Evolutionary conservation across 1,140 invertebrate species (phyloP), one percentile per base, ranked within the genome.

Genomic region (Phocides pigmalion): DNA sequence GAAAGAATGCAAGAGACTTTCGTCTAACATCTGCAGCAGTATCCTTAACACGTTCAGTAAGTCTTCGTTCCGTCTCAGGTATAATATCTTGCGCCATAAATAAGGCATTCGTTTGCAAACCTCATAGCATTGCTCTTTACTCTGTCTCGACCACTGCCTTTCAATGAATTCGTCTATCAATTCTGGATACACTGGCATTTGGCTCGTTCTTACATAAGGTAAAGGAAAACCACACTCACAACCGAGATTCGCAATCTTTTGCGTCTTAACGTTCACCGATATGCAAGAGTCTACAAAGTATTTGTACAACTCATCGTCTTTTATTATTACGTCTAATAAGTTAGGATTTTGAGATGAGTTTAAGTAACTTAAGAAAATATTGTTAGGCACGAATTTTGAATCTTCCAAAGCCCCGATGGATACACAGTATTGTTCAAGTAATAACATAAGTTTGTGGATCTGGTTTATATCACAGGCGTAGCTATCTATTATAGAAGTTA

Each of bases 101-200:
- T 92, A 93, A 28, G 93, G 93, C 87, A 94, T 92, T 66, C 89
- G 86, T 62, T 93, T 92, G 67, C 93, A 94, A 19, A 94, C 79
- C 54, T 92, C 90, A 47, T 92, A 92, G 32, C 89, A 92, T 42
- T 92, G 88, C 14, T 87, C 81, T 20, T 79, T 83, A 0, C 85
- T 87, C 41, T 87, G 81, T 54, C 71, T 85, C 6, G 79, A 84
- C 91, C 91, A 92, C 58, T 90, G 89, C 25, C 78, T 82, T 51
- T 92, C 91, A 22, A 92, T 87, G 62, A 92, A 92, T 58, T 89
- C 78, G 41, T 92, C 86, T 44, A 92, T 91, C 9, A 92, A 50
- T 12, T 87, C 81, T 0, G 84, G 81, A 66, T 86, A 92, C 3
- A 79, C 72, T 11, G 90, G 91, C 54, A 77, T 85, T 53, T 90